Conservation (phyloP, 2,113 vertebrate species). For the Ploceus nigricollis region DNA sequence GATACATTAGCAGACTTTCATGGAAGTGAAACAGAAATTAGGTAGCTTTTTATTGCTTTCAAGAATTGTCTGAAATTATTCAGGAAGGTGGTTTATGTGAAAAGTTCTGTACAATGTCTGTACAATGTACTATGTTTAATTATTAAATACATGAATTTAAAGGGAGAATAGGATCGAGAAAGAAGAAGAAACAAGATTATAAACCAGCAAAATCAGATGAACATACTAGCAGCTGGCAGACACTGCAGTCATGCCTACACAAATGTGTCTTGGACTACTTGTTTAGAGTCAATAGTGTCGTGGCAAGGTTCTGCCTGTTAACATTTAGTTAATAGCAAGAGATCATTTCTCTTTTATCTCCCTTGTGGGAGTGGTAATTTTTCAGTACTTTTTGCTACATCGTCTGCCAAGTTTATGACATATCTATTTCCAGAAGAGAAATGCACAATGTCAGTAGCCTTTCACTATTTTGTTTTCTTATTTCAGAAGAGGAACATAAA, state of each 20-base stretch:
- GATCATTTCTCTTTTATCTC: neutral
- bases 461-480: neutral
- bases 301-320: neutral
- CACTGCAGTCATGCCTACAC: neutral
- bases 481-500: slow-evolving; percentile 71
- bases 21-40: neutral
- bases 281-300: neutral
- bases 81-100: neutral
- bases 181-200: neutral
- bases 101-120: neutral
- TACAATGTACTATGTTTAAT: neutral
- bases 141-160: neutral
- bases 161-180: neutral
- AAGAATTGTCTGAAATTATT: neutral
- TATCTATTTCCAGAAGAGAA: neutral
- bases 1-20: neutral
- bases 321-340: neutral
- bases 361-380: neutral
- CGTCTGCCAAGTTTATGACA: neutral
- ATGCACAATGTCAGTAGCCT: neutral
- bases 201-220: neutral
- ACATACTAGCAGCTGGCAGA: neutral
- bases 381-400: neutral
- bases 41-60: neutral
- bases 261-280: neutral